Base-by-base conservation (phyloP, 2,888 invertebrate species). In the Brachyopa scutellaris region DNA sequence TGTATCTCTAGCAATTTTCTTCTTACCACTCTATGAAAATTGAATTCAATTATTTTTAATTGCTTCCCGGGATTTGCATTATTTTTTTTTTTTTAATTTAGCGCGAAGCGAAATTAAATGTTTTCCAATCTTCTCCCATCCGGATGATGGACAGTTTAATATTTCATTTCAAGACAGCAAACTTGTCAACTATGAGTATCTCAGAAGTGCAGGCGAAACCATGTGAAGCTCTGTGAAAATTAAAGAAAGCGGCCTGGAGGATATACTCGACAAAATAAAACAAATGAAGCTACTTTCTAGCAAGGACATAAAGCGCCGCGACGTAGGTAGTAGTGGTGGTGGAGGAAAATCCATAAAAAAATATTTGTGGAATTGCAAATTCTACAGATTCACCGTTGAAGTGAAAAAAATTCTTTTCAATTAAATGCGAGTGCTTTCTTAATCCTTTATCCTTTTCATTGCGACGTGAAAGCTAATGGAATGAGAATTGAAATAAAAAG, bases 41-140 rank as follows among this genome's bases (percentile, higher is more conserved):
- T 40, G 17, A 19, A 40, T 64, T 51, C 64, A 64, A 64, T 64
- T 64, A 64, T 51, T 64, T 64, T 51, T 66, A 66, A 66, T 66
- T 66, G 64, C 51, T 66, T 66, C 17, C 42, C 7, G 6, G 7
- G 9, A 15, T 11, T 31, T 47, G 33, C 15, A 33, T 29, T 13
- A 21, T 59, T 21, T 29, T 42, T 42, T 59, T 7, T 13, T 19
- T 64, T 64, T 49, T 38, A 19, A 33, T 49, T 49, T 5, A 33
- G 36, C n/a, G 7, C 3, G 13, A 47, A 38, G 13, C 11, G 9
- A 29, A 21, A 11, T 13, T 15, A 5, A 53, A 33, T 31, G 13
- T 9, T 23, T 15, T 19, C 23, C 38, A 23, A 13, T n/a, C n/a
- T n/a, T 55, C 13, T 33, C 36, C 31, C 9, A 38, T 38, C 36